Conservation (phyloP, 2,113 vertebrate genomes). For the Notechis scutatus region DNA sequence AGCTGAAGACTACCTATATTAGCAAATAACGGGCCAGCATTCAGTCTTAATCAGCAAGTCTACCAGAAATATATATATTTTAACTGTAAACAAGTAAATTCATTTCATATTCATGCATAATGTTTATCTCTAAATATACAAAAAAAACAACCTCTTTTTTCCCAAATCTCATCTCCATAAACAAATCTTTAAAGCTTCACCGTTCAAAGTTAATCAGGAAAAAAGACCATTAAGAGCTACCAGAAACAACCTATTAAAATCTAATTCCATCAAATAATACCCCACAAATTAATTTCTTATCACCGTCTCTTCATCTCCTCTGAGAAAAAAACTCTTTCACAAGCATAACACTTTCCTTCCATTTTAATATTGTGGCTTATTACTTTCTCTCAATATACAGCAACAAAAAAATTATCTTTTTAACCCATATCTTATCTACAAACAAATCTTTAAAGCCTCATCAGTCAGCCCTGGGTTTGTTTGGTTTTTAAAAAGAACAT, state of each 20-base stretch:
- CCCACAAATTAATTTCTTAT: not conserved
- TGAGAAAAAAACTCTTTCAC: not conserved
- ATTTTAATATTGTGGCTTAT: not conserved
- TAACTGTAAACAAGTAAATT: not conserved
- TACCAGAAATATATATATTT: not conserved
- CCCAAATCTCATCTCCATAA: not conserved
- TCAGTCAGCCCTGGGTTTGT: not conserved
- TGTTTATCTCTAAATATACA: not conserved
- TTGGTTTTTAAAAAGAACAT: too few species aligned
- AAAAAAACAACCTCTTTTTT: not conserved
- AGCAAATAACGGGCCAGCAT: too few species aligned
- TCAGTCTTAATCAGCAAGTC: too few species aligned
- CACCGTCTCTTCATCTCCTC: not conserved
- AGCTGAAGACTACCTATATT: not conserved
- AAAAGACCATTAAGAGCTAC: not conserved
- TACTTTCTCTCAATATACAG: not conserved
- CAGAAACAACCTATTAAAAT: not conserved
- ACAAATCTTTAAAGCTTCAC: not conserved
- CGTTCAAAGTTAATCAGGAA: not conserved
- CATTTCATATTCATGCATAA: not conserved
- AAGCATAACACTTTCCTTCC: not conserved
- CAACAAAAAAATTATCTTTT: not conserved
- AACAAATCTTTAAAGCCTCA: not conserved
- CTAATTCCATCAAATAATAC: not conserved
- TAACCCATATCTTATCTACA: not conserved